Base-by-base conservation (phyloP, 2,113 vertebrate species). In the Pangasianodon gigas region DNA sequence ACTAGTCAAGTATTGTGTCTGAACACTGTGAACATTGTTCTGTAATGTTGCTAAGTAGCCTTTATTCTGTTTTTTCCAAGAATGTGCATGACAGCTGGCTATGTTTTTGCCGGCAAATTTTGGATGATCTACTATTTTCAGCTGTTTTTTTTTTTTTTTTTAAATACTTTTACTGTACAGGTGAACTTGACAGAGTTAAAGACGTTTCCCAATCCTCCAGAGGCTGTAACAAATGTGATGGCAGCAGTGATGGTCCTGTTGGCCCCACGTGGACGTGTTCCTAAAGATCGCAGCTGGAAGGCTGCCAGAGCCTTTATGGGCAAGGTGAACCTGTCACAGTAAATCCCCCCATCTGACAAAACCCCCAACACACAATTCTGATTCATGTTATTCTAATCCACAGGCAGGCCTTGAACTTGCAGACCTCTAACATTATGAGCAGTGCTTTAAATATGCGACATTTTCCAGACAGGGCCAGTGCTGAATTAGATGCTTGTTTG, bases 171-270 rank as follows among this genome's bases (percentile, higher is more conserved):
- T 69, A 51, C 41, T 89, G 1, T 32, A 18, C 89, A 97, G 97
- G 93, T 97, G 74, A 97, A 97, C 92, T 95, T 98, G 87, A 97
- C 95, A 0, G 97, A 98, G 92, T 92, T 97, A 92, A 98, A 97
- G 95, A 94, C 94, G 16, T 98, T 98, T 80, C 96, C 95, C 88
- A 97, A 95, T 84, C 96, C 96, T 4, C 94, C 96, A 1, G 87
- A 90, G 13, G 96, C 96, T 0, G 97, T 97, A 85, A 97, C 94
- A 85, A 97, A 96, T 1, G 96, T 97, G 26, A 95, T 93, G 21
- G 96, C 96, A 10, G 96, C 97, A 19, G 96, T 97, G 88, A 97
- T 97, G 96, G 96, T 97, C 87, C 95, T 97, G 54, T 91, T 98
- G 81, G 95, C 96, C 13, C 94, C 95, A 13, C 91, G 93, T 13